phyloP scores from a whole-genome alignment of 2,797 vertebrate genomes.

The Scolopax rusticola region DNA sequence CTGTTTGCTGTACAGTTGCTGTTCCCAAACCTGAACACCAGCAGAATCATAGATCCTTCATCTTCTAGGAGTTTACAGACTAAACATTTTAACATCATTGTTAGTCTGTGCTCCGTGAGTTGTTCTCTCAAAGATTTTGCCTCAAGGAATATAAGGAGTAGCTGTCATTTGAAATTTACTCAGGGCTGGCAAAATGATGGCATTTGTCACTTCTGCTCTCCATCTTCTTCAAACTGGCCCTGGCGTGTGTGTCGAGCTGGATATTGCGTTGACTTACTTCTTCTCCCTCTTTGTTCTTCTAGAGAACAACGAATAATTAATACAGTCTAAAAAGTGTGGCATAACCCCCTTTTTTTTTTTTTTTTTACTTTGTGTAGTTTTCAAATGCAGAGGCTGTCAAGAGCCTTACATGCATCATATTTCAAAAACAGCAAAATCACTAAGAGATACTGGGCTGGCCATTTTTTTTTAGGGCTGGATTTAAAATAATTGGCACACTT shows the following conservation, averaged over 20 bases:
- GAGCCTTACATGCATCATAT: neutral
- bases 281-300: constrained; percentile 40
- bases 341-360: neutral
- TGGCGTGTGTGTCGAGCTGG: neutral
- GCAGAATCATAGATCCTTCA: neutral
- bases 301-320: neutral
- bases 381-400: neutral
- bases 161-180: constrained; percentile 65
- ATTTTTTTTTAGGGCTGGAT: neutral
- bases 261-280: neutral
- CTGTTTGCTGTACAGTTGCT: neutral
- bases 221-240: neutral
- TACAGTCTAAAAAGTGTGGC: neutral
- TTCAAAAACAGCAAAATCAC: neutral
- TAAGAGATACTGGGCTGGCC: neutral
- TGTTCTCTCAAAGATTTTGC: constrained; percentile 27
- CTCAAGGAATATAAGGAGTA: constrained; percentile 10
- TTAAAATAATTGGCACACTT: constrained; percentile 20
- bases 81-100: neutral
- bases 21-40: neutral
- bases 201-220: constrained; percentile 62
- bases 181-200: constrained; percentile 33
- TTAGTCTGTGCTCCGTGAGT: neutral
- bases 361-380: neutral
- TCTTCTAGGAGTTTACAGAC: neutral